Evolutionary conservation across 1,140 invertebrate genomes (phyloP).

Genomic region (Leptopilina clavipes): DNA sequence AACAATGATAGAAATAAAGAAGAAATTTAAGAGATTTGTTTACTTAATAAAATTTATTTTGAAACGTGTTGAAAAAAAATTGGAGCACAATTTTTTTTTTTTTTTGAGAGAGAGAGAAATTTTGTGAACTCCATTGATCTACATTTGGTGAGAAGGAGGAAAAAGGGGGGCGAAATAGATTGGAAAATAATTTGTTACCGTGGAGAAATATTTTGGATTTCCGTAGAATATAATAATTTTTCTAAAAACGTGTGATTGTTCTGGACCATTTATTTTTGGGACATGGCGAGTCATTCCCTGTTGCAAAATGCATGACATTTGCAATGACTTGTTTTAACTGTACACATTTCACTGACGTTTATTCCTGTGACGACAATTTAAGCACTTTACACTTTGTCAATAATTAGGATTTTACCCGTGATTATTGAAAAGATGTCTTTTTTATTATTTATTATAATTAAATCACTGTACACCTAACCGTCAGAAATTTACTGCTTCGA

Average conservation of each 20-base stretch:
- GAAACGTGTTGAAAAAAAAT: neutral
- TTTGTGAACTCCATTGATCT: too few relatives aligned
- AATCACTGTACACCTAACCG: conserved; percentile 24
- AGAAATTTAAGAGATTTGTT: neutral
- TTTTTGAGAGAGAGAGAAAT: too few relatives aligned
- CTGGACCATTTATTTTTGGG: conserved; percentile 55
- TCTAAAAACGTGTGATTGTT: conserved; percentile 41
- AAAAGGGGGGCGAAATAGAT: neutral
- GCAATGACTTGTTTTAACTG: conserved; percentile 49
- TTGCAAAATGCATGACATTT: conserved; percentile 65
- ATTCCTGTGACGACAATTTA: neutral
- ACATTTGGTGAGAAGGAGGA: neutral
- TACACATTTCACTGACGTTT: conserved; percentile 36
- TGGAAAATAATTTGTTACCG: neutral
- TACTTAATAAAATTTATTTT: too few relatives aligned
- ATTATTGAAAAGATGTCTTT: neutral
- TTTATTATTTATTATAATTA: neutral
- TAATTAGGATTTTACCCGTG: neutral
- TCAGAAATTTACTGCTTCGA: conserved; percentile 7
- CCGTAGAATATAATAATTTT: conserved; percentile 37
- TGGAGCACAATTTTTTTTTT: neutral
- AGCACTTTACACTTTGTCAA: neutral
- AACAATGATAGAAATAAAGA: neutral
- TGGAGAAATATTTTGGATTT: neutral
- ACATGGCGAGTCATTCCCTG: conserved; percentile 60